Base-by-base conservation (phyloP, 2,888 invertebrate species). In the Plagodis pulveraria region DNA sequence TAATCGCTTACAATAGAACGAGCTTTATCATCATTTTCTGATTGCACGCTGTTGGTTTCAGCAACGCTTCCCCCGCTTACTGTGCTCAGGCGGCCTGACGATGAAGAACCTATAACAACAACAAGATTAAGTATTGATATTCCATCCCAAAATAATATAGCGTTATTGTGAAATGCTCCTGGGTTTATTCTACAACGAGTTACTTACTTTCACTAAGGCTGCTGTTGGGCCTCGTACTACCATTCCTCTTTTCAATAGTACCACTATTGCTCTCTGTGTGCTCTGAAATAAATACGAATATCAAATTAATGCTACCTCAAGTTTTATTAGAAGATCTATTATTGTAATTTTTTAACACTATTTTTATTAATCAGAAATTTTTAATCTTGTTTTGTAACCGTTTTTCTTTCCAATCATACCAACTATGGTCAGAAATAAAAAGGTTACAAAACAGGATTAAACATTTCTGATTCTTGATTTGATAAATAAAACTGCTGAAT, bases 21-120 rank as follows among this genome's bases (percentile, higher is more conserved):
- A 8, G 91, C 84, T 70, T 96, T 94, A 56, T 97, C 97, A 65
- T 97, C 97, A 54, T 95, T 95, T 80, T 97, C 97, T 0, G 97
- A 97, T 77, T 97, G 97, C 0, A 97, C 96, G 56, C 97, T 97
- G 76, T 96, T 97, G 4, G 91, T 89, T 73, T 97, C 97, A 0
- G 96, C 96, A 0, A 96, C 93, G 72, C 97, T 97, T 38, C 96
- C 95, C 5, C 96, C 96, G 71, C 97, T 97, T 8, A 96, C 96
- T 2, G 96, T 97, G 74, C 97, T 97, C 80, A 97, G 94, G 9
- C 97, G 94, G 0, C 97, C 97, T 0, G 97, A 97, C 0, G 97
- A 97, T 0, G 97, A 97, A 0, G 96, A 96, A 80, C 95, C 95
- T 95, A 61, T 38, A 55, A 56, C 12, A 58, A 48, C 58, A 52